Evolutionary conservation across 2,888 invertebrate species (phyloP).

Genomic region (Diabrotica balteata): DNA sequence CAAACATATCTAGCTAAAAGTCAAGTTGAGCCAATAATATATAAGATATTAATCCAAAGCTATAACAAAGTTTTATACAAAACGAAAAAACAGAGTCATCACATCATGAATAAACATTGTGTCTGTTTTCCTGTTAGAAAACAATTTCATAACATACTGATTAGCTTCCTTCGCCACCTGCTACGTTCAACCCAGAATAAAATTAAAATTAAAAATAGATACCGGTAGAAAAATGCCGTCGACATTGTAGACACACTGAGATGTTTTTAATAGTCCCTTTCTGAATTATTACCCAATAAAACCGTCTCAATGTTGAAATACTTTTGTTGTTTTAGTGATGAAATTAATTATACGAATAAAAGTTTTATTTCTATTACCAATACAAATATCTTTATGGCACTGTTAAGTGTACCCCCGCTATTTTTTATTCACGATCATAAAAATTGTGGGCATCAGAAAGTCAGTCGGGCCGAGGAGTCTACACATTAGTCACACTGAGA

Average conservation of each 20-base stretch:
- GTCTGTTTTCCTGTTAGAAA: no score
- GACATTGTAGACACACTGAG: conserved; percentile 33
- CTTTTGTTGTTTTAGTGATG: conserved; percentile 42
- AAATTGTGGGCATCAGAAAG: conserved; percentile 25
- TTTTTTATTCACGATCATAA: conserved; percentile 26
- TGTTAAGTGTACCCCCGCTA: conserved; percentile 27
- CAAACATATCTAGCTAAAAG: no score
- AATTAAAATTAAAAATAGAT: conserved; percentile 44
- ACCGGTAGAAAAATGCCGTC: conserved; percentile 34
- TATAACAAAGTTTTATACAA: no score
- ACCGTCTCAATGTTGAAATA: conserved; percentile 43
- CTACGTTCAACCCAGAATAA: conserved; percentile 24
- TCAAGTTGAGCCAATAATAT: no score
- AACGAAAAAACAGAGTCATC: no score
- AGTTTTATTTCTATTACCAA: conserved; percentile 37
- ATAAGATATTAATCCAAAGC: no score
- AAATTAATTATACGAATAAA: conserved; percentile 42
- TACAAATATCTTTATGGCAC: conserved; percentile 32
- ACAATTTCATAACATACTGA: conserved; percentile 1
- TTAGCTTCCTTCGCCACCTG: conserved; percentile 35
- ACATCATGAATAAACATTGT: no score
- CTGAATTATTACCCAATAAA: conserved; percentile 46
- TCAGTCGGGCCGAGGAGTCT: conserved; percentile 12
- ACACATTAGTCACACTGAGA: conserved; percentile 32
- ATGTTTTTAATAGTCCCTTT: conserved; percentile 41